phyloP scores from a whole-genome alignment of 2,797 vertebrate species.

The Mormyrops boulengeri region DNA sequence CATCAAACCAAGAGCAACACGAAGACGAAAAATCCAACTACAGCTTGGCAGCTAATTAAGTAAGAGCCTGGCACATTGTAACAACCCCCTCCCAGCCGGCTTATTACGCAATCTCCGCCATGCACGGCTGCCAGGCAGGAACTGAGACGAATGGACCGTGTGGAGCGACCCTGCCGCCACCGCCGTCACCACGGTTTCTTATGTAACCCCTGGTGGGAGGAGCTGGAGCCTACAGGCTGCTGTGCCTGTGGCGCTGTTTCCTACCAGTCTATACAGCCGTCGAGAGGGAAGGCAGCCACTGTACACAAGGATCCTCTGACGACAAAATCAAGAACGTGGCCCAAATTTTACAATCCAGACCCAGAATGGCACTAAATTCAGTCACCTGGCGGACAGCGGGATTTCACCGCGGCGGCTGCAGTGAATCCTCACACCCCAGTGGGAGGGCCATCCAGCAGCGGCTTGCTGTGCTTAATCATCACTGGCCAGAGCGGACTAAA shows the following conservation, averaged over 20 bases:
- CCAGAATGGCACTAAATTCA: neutral
- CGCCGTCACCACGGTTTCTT: neutral
- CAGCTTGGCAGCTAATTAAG: neutral
- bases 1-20: neutral
- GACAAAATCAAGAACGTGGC: neutral
- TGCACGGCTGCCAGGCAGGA: neutral
- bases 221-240: neutral
- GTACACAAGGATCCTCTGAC: neutral
- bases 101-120: neutral
- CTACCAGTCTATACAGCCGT: neutral
- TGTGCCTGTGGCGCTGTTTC: neutral
- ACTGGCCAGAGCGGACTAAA: neutral
- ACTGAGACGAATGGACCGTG: neutral
- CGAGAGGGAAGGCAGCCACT: neutral
- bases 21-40: neutral
- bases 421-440: neutral
- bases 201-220: neutral
- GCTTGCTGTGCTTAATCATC: neutral
- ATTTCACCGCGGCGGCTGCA: neutral
- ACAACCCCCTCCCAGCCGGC: neutral
- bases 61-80: neutral
- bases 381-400: neutral
- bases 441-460: neutral
- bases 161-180: neutral
- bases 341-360: neutral